Conservation (phyloP, 1,140 invertebrate species). For the Semibalanus balanoides region DNA sequence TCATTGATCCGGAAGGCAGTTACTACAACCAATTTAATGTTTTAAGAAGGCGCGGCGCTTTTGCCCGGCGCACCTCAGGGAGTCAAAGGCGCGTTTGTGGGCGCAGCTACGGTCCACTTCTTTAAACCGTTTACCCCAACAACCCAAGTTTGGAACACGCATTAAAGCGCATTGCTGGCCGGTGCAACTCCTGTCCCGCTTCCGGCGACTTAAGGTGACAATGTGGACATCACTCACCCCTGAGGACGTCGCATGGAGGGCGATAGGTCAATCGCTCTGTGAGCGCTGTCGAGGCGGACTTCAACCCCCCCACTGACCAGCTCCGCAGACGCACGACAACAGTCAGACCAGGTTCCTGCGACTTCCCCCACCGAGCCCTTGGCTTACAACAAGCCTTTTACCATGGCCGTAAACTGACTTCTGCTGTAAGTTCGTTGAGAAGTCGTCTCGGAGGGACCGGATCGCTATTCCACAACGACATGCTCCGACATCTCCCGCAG, state of each 20-base stretch:
- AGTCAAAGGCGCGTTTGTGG: background rate
- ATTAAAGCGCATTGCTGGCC: background rate
- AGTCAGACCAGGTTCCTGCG: background rate
- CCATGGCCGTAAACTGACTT: too few relatives aligned
- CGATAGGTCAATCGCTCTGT: background rate
- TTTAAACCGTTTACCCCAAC: background rate
- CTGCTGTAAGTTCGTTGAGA: background rate
- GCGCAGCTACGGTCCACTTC: background rate
- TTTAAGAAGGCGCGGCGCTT: background rate
- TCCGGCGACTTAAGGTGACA: background rate
- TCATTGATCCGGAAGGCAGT: too few relatives aligned
- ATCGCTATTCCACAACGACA: background rate
- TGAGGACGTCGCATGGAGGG: background rate
- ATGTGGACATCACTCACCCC: background rate
- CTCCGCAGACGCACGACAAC: background rate
- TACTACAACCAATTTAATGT: background rate
- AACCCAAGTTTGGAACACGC: background rate
- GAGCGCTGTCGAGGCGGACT: background rate
- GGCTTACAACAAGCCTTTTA: background rate
- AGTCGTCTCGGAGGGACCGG: background rate
- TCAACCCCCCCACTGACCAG: too few relatives aligned
- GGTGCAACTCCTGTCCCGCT: background rate
- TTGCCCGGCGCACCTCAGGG: background rate
- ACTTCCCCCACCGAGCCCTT: background rate
- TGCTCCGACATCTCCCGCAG: background rate